A percentile compares a stretch with the other conserved stretches of the same genome.
These are phyloP conservation scores for Aporophyla lueneburgensis DNA, from an alignment of 2,888 invertebrate species.

Conservation along the genomic window DNA sequence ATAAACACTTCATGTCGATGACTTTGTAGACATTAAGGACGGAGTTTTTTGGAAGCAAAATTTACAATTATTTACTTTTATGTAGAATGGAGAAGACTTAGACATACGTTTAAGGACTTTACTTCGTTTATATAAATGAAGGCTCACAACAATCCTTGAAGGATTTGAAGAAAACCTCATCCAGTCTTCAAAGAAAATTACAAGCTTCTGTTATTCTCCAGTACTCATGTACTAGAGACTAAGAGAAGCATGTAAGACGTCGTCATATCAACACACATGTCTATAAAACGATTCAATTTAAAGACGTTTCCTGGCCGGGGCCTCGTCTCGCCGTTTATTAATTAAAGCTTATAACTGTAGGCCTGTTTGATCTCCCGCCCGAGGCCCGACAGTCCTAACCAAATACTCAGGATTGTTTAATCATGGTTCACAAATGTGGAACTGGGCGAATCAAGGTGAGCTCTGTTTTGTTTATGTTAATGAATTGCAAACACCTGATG, in stretches of 20 bases:
- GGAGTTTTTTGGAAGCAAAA: not conserved
- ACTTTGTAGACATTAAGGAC: not conserved
- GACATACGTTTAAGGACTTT: not conserved
- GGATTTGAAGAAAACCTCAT: constrained; percentile 1
- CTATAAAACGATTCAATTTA: constrained; percentile 25
- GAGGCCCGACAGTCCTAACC: constrained; percentile 55
- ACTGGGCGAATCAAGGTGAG: constrained; percentile 46
- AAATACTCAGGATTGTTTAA: constrained; percentile 67
- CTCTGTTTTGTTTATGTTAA: constrained; percentile 63
- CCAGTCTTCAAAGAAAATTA: not conserved
- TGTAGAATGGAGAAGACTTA: not conserved
- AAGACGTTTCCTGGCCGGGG: constrained; percentile 22
- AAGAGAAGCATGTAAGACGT: not conserved
- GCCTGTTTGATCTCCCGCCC: constrained; percentile 45
- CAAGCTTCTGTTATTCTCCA: not conserved
- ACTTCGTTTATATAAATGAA: constrained; percentile 1
- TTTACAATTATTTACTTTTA: not conserved
- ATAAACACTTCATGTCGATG: constrained; percentile 6
- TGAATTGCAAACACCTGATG: constrained; percentile 50
- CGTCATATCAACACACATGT: constrained; percentile 2
- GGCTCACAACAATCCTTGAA: not conserved
- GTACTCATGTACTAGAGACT: too few species aligned
- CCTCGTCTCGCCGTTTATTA: constrained; percentile 39
- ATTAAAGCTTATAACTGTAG: constrained; percentile 55
- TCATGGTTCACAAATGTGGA: constrained; percentile 56